Evolutionary conservation across 2,888 invertebrate genomes (phyloP).

Genomic region (Ischnus inquisitorius): DNA sequence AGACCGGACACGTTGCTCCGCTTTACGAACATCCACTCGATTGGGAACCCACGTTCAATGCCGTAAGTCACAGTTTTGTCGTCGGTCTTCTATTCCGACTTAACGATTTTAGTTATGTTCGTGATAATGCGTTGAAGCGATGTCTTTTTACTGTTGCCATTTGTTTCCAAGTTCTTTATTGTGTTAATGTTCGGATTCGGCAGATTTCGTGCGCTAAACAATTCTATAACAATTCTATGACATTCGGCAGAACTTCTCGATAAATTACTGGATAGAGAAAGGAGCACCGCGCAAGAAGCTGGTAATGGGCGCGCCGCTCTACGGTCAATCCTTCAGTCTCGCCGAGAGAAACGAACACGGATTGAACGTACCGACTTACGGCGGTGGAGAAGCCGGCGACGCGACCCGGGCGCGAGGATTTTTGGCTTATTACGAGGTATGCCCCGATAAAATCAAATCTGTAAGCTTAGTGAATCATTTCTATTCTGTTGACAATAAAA

Average conservation of each 20-base stretch:
- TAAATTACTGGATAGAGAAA: conserved; percentile 94
- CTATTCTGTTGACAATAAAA: background rate
- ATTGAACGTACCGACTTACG: conserved; percentile 92
- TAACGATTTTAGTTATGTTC: background rate
- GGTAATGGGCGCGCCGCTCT: conserved; percentile 95
- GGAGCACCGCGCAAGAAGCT: conserved; percentile 93
- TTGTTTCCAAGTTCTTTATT: background rate
- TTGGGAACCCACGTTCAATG: conserved; percentile 92
- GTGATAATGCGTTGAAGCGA: background rate
- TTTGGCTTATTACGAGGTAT: conserved; percentile 95
- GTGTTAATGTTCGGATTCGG: no score
- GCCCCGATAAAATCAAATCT: background rate
- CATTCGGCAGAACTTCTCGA: conserved; percentile 91
- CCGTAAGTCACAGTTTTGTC: conserved; percentile 86
- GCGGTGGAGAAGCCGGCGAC: conserved; percentile 96
- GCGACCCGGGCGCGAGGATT: conserved; percentile 95
- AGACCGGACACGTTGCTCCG: conserved; percentile 95
- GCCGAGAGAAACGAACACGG: conserved; percentile 88
- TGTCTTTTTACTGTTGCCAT: background rate
- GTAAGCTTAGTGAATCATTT: background rate
- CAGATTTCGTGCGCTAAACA: no score
- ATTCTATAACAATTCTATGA: background rate
- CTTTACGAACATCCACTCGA: conserved; percentile 93
- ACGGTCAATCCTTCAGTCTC: conserved; percentile 95
- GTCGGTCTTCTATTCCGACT: background rate